Conservation (phyloP, 2,797 vertebrate genomes). For the Crocodylus rhombifer region DNA sequence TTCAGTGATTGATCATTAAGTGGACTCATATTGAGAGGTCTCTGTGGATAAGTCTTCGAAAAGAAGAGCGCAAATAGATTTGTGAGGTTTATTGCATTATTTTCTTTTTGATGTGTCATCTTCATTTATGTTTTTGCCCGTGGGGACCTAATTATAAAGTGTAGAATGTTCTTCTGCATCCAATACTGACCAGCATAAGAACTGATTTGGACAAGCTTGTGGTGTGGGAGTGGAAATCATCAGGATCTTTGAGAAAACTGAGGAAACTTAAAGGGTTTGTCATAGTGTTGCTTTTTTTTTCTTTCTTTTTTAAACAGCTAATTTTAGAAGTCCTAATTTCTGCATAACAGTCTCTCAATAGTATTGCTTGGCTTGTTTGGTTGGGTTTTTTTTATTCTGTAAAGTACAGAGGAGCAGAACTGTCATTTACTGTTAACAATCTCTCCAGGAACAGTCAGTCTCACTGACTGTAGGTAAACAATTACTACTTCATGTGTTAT, state of each 20-base stretch:
- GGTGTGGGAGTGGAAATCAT: background rate
- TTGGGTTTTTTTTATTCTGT: background rate
- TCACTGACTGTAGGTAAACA: background rate
- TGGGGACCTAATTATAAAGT: background rate
- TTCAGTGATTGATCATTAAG: background rate
- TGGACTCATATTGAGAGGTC: background rate
- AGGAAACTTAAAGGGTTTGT: too few relatives aligned
- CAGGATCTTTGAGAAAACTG: background rate
- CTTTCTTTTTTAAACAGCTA: background rate
- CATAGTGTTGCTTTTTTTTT: background rate
- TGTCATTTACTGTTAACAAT: background rate
- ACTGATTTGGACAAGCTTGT: background rate
- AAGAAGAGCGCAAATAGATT: background rate
- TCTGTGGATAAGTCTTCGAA: background rate
- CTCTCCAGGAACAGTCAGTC: background rate
- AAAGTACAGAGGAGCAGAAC: background rate
- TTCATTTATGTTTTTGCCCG: background rate
- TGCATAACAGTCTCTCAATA: background rate
- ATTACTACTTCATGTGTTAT: background rate
- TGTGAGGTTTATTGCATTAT: background rate
- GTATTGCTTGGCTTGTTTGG: fast-evolving
- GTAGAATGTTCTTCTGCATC: background rate
- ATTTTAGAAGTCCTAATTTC: background rate
- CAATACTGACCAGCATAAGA: background rate
- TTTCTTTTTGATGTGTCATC: background rate